phyloP scores from a whole-genome alignment of 2,888 invertebrate genomes.

The Blastobasis lacticolella region DNA sequence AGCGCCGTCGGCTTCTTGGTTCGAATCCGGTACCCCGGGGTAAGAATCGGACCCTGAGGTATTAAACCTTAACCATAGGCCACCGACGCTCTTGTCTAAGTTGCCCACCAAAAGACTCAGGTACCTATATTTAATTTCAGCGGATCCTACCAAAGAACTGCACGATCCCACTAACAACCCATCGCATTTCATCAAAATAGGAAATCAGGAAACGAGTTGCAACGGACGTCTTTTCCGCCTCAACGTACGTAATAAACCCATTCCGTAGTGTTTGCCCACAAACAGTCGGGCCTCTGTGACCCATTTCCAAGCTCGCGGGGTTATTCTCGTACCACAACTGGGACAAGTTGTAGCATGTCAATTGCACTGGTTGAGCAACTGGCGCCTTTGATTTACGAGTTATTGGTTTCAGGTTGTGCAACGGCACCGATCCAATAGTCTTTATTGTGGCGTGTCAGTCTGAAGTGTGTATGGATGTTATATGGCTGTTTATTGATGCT shows the following conservation, averaged over 20 bases:
- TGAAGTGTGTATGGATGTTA: background rate
- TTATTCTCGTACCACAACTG: conserved; percentile 6
- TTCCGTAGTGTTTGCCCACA: background rate
- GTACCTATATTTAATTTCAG: too few relatives aligned
- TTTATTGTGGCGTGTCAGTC: background rate
- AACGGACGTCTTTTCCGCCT: too few relatives aligned
- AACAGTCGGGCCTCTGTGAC: background rate
- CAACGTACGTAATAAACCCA: background rate
- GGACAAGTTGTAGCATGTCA: conserved; percentile 7
- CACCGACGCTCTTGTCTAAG: too few relatives aligned
- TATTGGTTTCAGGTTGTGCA: conserved; percentile 1
- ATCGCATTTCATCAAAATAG: too few relatives aligned
- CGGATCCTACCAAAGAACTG: too few relatives aligned
- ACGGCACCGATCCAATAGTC: background rate
- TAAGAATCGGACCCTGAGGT: too few relatives aligned
- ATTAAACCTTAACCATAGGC: too few relatives aligned
- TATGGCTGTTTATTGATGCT: background rate
- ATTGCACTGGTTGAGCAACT: conserved; percentile 7
- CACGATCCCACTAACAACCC: too few relatives aligned
- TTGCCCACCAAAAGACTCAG: too few relatives aligned
- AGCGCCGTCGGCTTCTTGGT: too few relatives aligned
- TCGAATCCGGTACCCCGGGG: too few relatives aligned
- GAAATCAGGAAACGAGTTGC: too few relatives aligned
- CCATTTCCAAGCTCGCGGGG: background rate
- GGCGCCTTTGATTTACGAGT: conserved; percentile 1